A percentile compares a stretch with the other conserved stretches of the same genome.
Evolutionary conservation across 1,140 invertebrate genomes (phyloP).

Genomic region (Papilio helenus): DNA sequence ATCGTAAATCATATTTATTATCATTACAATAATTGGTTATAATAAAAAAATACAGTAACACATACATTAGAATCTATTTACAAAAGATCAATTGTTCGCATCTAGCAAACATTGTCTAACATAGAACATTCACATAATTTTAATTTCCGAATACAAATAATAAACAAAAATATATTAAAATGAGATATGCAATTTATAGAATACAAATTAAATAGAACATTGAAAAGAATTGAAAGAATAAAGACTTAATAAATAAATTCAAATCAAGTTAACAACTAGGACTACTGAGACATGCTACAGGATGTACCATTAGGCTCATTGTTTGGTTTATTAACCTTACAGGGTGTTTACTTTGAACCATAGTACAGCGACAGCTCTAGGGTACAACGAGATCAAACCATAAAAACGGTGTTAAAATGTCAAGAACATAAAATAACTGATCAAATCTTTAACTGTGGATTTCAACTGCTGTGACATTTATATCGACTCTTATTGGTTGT

Average conservation of each 20-base stretch:
- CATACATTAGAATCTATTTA: conserved; percentile 13
- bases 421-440: neutral
- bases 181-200: conserved; percentile 6
- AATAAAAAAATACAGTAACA: neutral
- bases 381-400: neutral
- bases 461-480: too few relatives aligned
- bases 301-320: neutral
- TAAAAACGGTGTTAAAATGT: neutral
- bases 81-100: conserved; percentile 11
- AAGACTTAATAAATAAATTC: neutral
- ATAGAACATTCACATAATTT: conserved; percentile 14
- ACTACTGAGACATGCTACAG: neutral
- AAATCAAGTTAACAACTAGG: neutral
- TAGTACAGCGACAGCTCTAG: neutral
- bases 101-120: conserved; percentile 22
- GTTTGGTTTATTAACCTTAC: neutral
- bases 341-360: neutral
- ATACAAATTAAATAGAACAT: neutral
- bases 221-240: neutral
- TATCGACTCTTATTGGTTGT: too few relatives aligned
- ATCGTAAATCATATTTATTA: conserved; percentile 22
- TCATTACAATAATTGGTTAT: conserved; percentile 17
- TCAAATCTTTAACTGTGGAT: neutral
- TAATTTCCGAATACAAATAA: neutral
- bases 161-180: conserved; percentile 18